Evolutionary conservation across 2,113 vertebrate genomes (phyloP).

Genomic region (Psittacus erithacus): DNA sequence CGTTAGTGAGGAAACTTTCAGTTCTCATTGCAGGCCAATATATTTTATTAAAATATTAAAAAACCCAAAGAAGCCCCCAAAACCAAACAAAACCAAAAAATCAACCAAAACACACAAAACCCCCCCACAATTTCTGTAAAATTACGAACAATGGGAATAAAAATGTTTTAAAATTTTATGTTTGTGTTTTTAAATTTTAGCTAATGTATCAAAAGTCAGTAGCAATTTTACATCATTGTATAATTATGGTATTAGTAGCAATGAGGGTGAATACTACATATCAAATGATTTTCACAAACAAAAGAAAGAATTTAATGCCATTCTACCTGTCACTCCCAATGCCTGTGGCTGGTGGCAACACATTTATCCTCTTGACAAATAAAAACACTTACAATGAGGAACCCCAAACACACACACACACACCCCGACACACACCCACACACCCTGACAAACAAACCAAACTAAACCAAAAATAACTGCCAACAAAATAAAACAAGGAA

Average conservation of each 20-base stretch:
- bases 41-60: background rate
- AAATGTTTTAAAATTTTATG: background rate
- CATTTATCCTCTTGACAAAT: background rate
- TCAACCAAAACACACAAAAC: background rate
- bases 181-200: background rate
- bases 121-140: background rate
- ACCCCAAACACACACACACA: too few species aligned
- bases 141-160: background rate
- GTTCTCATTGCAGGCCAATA: background rate
- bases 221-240: background rate
- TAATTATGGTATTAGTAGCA: background rate
- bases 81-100: background rate
- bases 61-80: background rate
- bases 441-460: background rate
- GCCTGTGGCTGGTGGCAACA: background rate
- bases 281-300: background rate
- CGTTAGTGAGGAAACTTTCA: background rate
- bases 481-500: background rate
- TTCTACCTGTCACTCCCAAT: background rate
- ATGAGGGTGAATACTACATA: background rate
- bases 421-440: too few species aligned
- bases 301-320: background rate
- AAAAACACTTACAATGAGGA: background rate
- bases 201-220: background rate
- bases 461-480: background rate